These are phyloP conservation scores for Petrocephalus microphthalmus DNA, from an alignment of 2,113 vertebrate species.

Conservation along the genomic window DNA sequence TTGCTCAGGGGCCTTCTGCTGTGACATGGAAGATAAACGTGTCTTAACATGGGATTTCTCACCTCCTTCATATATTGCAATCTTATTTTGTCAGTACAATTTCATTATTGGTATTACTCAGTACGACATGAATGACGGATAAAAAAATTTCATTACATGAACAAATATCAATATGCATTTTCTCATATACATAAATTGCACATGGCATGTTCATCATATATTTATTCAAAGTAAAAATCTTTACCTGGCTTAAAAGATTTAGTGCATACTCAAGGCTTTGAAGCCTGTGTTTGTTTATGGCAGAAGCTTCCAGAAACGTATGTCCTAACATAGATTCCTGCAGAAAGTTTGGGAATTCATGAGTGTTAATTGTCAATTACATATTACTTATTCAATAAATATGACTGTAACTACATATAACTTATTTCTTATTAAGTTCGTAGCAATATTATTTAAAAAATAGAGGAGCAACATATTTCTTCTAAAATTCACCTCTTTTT, in stretches of 20 bases:
- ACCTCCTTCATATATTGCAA: not conserved
- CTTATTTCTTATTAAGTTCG: not conserved
- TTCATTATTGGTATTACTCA: not conserved
- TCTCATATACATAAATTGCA: not conserved
- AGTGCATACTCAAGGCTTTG: constrained; percentile 86
- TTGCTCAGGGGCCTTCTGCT: constrained; percentile 40
- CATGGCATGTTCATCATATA: not conserved
- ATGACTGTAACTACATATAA: not conserved
- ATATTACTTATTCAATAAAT: not conserved
- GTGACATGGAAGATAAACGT: constrained; percentile 57
- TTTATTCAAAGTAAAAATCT: constrained; percentile 23
- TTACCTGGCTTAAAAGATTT: constrained; percentile 81
- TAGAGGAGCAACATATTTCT: not conserved
- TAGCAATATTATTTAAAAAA: not conserved
- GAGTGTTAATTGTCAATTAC: not conserved
- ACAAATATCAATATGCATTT: not conserved
- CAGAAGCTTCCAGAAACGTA: constrained; percentile 82
- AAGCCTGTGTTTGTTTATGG: constrained; percentile 78
- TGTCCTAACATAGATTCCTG: constrained; percentile 81
- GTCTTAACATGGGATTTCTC: constrained; percentile 52
- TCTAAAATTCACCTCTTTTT: constrained; percentile 71
- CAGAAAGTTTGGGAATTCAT: not conserved
- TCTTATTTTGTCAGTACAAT: not conserved
- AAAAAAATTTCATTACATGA: not conserved
- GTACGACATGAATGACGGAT: not conserved